Evolutionary conservation across 1,140 invertebrate genomes (phyloP), one percentile per base, ranked within the genome.

Genomic region (Drosophila mojavensis): DNA sequence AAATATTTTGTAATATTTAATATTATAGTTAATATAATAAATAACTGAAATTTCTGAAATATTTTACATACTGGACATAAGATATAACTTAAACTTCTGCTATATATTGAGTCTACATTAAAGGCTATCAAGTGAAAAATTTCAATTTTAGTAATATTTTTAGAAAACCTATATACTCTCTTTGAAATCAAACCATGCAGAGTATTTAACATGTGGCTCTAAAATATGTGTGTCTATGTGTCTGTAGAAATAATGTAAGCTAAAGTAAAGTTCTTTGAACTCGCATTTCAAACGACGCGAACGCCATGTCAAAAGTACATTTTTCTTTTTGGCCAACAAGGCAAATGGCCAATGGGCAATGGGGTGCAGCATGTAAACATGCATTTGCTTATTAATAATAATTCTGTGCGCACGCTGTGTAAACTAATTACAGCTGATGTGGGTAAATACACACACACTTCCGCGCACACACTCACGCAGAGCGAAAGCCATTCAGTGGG

Each of bases 261-360:
- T 43, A 55, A 53, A 72, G 77, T 69, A 81, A 74, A 89, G 83
- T 88, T 88, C 80, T 60, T 88, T 88, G 83, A 88, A 88, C 83
- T 58, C 74, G 5, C 11, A 7, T 24, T 36, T n/a, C 17, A 51
- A 11, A 30, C 11, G 36, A 20, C 20, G 30, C n/a, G 4, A 11
- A 47, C 43, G 20, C 43, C 43, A 60, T 47, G 43, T 60, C 43
- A 24, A 24, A 15, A 17, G n/a, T 33, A 54, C 17, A 33, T 20
- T 20, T 63, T 45, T 64, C 56, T 36, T 73, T 62, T 26, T 13
- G 6, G 51, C 36, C 24, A 39, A 55, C 30, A 10, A 58, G 55
- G 26, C 43, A 47, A 47, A n/a, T 30, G 41, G 15, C 41, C 13
- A 24, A 24, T 24, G 20, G 15, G 26, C 13, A 47, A 60, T n/a